Base-by-base conservation (phyloP, 37 sponge, comb jelly and placozoan genomes). In the Crambe crambe region DNA sequence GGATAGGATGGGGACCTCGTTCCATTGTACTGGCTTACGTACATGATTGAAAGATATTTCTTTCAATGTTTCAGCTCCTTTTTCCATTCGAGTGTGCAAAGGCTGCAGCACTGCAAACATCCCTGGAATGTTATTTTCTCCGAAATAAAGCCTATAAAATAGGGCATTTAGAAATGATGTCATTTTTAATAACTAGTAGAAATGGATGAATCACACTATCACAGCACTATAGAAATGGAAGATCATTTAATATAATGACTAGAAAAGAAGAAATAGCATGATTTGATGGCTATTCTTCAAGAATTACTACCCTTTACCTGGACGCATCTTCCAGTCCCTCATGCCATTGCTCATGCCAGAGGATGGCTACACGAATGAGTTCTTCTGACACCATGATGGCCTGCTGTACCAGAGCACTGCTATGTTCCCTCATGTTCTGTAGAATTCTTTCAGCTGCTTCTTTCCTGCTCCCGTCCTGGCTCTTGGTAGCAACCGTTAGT, bases 301-400 rank as follows among this genome's bases (percentile, higher is more conserved):
- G 1, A 2, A 65, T 32, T 65, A 47, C 12, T 12, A 47, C 39
- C 66, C 9, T 75, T 26, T 44, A 80, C 87, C 81, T 80, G 29
- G 94, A 96, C 9, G 99, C 99, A 51, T 95, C 96, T 68, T 98
- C 99, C 77, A 98, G 84, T 54, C 90, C 92, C 63, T 95, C 99
- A 63, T 98, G 96, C 99, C 99, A 98, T 80, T 91, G 92, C 73
- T 98, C 99, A 80, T 95, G 96, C 99, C 99, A 98, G 56, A 95
- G 76, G 17, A 98, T 98, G 78, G 99, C 94, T 31, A 98, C 96
- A 30, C 99, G 36, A 30, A 98, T 98, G 35, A 98, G 92, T 74
- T 98, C 99, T 71, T 95, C 94, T 34, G 93, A 92, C 31, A 97
- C 97, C 92, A 98, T 89, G 69, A 91, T 71, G 38, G 96, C 99